Evolutionary conservation across 2,113 vertebrate species (phyloP).

Genomic region (Pituophis catenifer): DNA sequence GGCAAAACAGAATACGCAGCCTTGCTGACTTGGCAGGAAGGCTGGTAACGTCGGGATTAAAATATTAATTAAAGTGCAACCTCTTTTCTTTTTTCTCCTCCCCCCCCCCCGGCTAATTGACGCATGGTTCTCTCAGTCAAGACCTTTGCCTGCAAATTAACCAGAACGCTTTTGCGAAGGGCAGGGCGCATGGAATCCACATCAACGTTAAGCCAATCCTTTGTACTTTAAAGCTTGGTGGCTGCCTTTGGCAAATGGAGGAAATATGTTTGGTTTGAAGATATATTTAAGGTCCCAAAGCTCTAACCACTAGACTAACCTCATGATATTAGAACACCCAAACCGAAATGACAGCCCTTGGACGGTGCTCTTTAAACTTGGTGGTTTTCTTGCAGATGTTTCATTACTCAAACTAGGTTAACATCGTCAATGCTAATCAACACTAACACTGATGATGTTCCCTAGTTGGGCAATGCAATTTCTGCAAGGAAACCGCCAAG

Average conservation of each 20-base stretch:
- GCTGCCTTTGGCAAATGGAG: background rate
- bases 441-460: background rate
- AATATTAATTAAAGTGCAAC: slow-evolving; percentile 74
- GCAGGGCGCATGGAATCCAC: slow-evolving; percentile 21
- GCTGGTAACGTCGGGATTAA: slow-evolving; percentile 62
- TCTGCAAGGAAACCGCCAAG: too few relatives aligned
- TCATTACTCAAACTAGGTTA: background rate
- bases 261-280: background rate
- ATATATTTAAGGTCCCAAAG: background rate
- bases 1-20: slow-evolving; percentile 55
- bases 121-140: slow-evolving; percentile 50
- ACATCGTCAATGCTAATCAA: background rate
- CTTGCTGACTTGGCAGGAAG: slow-evolving; percentile 69
- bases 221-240: background rate
- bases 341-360: background rate
- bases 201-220: background rate
- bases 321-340: background rate
- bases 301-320: background rate
- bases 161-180: slow-evolving; percentile 40
- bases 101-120: slow-evolving; percentile 39
- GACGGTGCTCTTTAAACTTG: background rate
- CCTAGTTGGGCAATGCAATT: too few relatives aligned
- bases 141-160: slow-evolving; percentile 36
- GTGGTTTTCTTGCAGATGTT: background rate
- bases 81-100: slow-evolving; percentile 56